phyloP scores from a whole-genome alignment of 2,797 vertebrate species.

The Sebastes hubbsi region DNA sequence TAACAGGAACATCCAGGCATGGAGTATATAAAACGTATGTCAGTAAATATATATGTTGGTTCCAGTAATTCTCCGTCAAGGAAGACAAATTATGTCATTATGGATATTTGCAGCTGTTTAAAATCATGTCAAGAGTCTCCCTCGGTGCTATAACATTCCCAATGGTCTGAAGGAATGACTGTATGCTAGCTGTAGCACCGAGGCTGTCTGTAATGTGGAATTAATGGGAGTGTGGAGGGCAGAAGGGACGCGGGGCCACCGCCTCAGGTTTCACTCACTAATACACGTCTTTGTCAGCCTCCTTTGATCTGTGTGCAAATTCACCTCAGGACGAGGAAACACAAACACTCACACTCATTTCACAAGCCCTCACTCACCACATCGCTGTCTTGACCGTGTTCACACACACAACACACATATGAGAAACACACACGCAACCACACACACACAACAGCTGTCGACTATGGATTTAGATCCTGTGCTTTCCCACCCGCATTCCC shows the following conservation, averaged over 20 bases:
- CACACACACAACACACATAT: neutral
- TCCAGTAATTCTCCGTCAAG: constrained; percentile 19
- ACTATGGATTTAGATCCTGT: constrained; percentile 74
- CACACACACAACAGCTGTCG: constrained; percentile 79
- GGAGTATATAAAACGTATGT: neutral
- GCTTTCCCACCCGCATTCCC: constrained; percentile 75
- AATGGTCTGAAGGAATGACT: constrained; percentile 46
- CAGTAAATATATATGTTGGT: neutral
- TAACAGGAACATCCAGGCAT: neutral
- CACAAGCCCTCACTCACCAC: constrained; percentile 47
- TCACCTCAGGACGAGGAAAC: constrained; percentile 64
- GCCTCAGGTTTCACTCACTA: constrained; percentile 70
- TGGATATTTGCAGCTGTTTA: constrained; percentile 67
- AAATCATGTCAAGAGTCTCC: constrained; percentile 28
- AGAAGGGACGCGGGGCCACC: constrained; percentile 22
- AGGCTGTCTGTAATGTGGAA: constrained; percentile 59
- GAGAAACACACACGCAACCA: constrained; percentile 31
- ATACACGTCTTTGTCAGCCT: constrained; percentile 47
- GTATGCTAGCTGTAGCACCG: constrained; percentile 8
- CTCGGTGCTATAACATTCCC: constrained; percentile 43
- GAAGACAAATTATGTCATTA: constrained; percentile 55
- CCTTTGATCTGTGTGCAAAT: constrained; percentile 69
- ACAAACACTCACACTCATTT: constrained; percentile 62
- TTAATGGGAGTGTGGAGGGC: constrained; percentile 47
- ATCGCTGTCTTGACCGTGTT: constrained; percentile 35